phyloP scores from a whole-genome alignment of 2,113 vertebrate species.

The Piaya cayana region DNA sequence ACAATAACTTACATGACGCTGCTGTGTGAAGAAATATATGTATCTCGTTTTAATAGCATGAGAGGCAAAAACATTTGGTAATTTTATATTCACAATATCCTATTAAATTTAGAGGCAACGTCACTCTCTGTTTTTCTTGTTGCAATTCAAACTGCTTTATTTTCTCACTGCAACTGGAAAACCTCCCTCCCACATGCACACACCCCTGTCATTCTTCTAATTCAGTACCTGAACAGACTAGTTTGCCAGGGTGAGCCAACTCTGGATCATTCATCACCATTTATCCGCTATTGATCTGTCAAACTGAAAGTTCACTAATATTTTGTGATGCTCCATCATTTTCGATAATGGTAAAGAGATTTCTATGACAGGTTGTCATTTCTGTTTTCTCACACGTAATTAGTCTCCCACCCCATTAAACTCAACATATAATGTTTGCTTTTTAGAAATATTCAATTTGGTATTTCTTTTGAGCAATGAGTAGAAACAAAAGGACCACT shows the following conservation, averaged over 20 bases:
- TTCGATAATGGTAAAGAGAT: background rate
- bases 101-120: background rate
- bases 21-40: background rate
- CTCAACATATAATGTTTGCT: background rate
- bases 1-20: background rate
- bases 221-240: background rate
- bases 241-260: constrained; percentile 4
- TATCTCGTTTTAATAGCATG: background rate
- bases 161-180: background rate
- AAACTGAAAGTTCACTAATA: background rate
- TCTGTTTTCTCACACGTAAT: constrained; percentile 27
- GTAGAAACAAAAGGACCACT: background rate
- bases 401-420: background rate
- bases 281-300: constrained; percentile 2
- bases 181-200: background rate
- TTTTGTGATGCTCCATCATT: background rate
- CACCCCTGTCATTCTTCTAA: background rate
- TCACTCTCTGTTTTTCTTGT: background rate
- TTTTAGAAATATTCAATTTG: background rate
- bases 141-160: background rate
- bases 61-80: background rate
- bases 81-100: background rate
- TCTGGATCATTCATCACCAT: background rate
- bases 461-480: background rate
- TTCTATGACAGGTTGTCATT: constrained; percentile 6